Conservation (phyloP, 2,797 vertebrate genomes). For the Sylvia borin region DNA sequence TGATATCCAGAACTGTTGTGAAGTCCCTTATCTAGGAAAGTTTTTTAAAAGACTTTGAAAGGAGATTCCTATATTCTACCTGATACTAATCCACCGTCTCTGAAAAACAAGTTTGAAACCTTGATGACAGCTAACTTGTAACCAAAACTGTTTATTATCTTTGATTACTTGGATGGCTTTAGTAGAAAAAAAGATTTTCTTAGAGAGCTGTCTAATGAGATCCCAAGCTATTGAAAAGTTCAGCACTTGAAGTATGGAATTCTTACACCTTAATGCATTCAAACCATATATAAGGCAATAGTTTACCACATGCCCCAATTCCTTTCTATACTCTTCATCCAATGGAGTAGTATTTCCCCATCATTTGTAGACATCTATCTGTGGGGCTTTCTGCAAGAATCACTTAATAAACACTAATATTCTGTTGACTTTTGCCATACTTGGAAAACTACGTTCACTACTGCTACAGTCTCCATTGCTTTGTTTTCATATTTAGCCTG, state of each 20-base stretch:
- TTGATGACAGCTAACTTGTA: neutral
- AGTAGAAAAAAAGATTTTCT: neutral
- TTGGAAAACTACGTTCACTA: neutral
- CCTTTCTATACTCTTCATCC: neutral
- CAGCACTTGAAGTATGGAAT: neutral
- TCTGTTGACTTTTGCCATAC: neutral
- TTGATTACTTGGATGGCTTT: neutral
- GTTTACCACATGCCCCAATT: neutral
- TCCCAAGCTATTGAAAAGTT: neutral
- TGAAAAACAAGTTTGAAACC: neutral
- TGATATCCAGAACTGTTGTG: neutral
- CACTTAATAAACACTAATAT: neutral
- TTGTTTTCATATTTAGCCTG: neutral
- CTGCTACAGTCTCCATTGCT: neutral
- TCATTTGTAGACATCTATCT: neutral
- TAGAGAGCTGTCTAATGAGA: neutral
- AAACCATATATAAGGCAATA: neutral
- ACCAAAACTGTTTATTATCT: neutral
- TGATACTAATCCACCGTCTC: neutral
- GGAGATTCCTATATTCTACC: neutral
- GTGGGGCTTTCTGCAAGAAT: neutral
- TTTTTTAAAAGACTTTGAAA: neutral
- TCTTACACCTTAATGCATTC: neutral
- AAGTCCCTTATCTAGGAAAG: neutral
- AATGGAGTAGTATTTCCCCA: neutral